Evolutionary conservation across 2,113 vertebrate genomes (phyloP).

Genomic region (Esox niger): DNA sequence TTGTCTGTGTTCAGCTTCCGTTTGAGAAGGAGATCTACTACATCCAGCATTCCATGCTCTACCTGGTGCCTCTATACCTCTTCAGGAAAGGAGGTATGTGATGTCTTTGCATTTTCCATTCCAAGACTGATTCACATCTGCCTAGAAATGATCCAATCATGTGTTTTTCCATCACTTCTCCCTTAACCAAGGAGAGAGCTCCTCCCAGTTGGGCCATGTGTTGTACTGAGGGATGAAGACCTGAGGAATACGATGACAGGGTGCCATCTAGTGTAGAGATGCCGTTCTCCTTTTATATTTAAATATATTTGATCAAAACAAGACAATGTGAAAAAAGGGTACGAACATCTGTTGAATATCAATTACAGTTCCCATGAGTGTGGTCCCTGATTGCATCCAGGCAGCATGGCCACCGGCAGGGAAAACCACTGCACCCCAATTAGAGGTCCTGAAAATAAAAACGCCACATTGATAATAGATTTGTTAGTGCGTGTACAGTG

Average conservation of each 20-base stretch:
- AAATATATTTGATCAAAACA: too few relatives aligned
- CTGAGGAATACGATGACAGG: neutral
- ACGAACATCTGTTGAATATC: too few relatives aligned
- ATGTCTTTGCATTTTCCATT: neutral
- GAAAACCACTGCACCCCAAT: too few relatives aligned
- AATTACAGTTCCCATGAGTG: too few relatives aligned
- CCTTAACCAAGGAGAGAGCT: neutral
- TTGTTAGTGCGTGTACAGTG: too few relatives aligned
- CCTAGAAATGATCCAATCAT: neutral
- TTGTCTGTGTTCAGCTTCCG: constrained; percentile 79
- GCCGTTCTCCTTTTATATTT: too few relatives aligned
- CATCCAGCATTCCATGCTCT: constrained; percentile 96
- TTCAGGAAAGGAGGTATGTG: constrained; percentile 93
- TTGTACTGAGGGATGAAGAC: neutral
- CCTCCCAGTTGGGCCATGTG: neutral
- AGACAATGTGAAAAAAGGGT: too few relatives aligned
- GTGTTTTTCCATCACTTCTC: neutral
- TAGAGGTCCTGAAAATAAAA: too few relatives aligned
- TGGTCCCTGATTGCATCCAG: too few relatives aligned
- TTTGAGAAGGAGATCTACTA: constrained; percentile 97
- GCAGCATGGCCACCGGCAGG: too few relatives aligned
- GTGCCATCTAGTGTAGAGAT: constrained; percentile 41
- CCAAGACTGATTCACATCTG: neutral
- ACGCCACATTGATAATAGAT: too few relatives aligned
- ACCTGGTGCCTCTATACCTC: constrained; percentile 93